These are phyloP conservation scores for Elegia similella DNA, from an alignment of 2,888 invertebrate genomes.

Conservation along the genomic window DNA sequence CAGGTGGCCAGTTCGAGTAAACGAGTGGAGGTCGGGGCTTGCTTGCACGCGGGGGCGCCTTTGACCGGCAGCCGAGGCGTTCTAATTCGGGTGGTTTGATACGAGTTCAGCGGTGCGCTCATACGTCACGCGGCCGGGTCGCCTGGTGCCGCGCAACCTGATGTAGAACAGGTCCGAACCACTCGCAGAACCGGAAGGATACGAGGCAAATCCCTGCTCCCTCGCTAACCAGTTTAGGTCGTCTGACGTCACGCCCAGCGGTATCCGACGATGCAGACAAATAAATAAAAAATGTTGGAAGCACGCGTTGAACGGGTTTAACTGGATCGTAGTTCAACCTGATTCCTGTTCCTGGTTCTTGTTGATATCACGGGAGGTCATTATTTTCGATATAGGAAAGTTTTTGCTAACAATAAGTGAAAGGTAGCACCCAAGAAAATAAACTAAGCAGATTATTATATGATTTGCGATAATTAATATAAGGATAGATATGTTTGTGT, in stretches of 20 bases:
- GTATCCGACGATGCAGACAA: slow-evolving; percentile 80
- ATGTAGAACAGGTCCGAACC: slow-evolving; percentile 78
- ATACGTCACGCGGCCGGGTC: slow-evolving; percentile 67
- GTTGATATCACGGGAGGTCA: slow-evolving; percentile 57
- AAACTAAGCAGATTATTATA: no score
- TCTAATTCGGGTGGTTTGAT: slow-evolving; percentile 49
- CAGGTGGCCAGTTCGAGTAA: slow-evolving; percentile 57
- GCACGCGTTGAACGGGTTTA: slow-evolving; percentile 81
- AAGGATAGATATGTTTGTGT: no score
- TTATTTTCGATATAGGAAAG: slow-evolving; percentile 35
- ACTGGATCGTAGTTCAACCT: slow-evolving; percentile 81
- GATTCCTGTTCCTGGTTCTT: slow-evolving; percentile 79
- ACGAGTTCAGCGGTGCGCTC: slow-evolving; percentile 38
- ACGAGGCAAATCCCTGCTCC: slow-evolving; percentile 81
- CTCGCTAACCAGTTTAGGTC: slow-evolving; percentile 81
- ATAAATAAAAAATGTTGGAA: slow-evolving; percentile 82
- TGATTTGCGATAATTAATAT: no score
- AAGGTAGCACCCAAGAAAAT: no score
- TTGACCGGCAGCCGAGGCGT: slow-evolving; percentile 26
- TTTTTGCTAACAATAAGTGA: neutral
- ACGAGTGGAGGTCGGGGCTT: slow-evolving; percentile 43
- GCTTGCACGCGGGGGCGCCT: slow-evolving; percentile 41
- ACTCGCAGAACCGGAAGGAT: slow-evolving; percentile 81
- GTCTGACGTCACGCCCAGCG: slow-evolving; percentile 80
- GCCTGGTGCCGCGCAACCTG: slow-evolving; percentile 68